Conservation (phyloP, 2,113 vertebrate genomes). For the Phaethornis superciliosus region DNA sequence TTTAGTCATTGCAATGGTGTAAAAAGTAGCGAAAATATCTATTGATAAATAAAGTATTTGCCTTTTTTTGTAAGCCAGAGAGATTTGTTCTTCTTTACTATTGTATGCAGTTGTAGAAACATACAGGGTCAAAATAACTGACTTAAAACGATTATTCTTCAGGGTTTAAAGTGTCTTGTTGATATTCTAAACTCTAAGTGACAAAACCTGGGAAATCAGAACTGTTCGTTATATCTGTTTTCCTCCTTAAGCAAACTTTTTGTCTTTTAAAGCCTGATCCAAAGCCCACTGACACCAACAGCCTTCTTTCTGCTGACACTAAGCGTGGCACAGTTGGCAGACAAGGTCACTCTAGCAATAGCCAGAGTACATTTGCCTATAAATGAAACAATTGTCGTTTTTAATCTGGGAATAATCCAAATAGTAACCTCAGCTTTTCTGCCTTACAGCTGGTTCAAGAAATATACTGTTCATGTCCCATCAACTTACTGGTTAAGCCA, state of each 20-base stretch:
- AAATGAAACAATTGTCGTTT: slow-evolving; percentile 31
- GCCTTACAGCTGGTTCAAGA: slow-evolving; percentile 1
- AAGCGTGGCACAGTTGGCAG: not conserved
- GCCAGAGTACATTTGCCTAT: slow-evolving; percentile 14
- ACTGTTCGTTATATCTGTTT: not conserved
- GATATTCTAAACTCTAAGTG: slow-evolving; percentile 28
- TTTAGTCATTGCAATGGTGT: slow-evolving; percentile 70
- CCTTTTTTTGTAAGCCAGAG: slow-evolving; percentile 73
- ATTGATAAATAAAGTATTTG: slow-evolving; percentile 75
- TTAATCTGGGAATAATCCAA: slow-evolving; percentile 21
- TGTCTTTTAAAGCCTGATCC: slow-evolving; percentile 52
- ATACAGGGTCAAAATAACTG: not conserved
- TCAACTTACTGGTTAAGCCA: not conserved
- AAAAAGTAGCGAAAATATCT: slow-evolving; percentile 66
- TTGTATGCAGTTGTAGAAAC: not conserved
- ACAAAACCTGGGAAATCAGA: slow-evolving; percentile 10
- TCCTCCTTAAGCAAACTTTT: slow-evolving; percentile 22
- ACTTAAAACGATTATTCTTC: slow-evolving; percentile 10
- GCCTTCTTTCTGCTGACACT: slow-evolving; percentile 37
- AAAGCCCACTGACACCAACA: slow-evolving; percentile 58
- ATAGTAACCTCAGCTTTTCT: slow-evolving; percentile 26
- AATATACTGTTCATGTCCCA: not conserved
- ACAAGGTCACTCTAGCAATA: slow-evolving; percentile 47
- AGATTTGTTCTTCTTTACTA: slow-evolving; percentile 41
- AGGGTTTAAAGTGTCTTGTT: slow-evolving; percentile 16